Base-by-base conservation (phyloP, 37 sponge, comb jelly and placozoan species). In the Aphrocallistes beatrix region DNA sequence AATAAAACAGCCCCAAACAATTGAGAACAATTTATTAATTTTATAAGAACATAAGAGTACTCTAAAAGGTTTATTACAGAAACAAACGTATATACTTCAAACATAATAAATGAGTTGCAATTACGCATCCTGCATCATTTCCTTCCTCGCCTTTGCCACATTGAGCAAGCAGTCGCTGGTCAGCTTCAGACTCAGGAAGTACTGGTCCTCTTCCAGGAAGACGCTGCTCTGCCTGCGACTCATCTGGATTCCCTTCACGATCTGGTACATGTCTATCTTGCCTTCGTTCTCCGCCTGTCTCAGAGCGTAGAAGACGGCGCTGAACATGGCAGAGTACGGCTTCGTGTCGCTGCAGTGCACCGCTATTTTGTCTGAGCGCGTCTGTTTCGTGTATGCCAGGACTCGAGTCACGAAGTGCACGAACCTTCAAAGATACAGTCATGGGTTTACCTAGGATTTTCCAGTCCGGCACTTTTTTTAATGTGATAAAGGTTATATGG, bases 181-280 rank as follows among this genome's bases (percentile, higher is more conserved):
- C 21, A 60, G 34, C 34, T 19, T 30, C 21, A 60, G 10, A 28
- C 75, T 60, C 34, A 60, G 34, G 75, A 60, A 60, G 75, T 60
- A 60, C 34, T 60, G 75, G 3, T 60, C 17, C n/a, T 60, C 75
- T 28, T 19, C n/a, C 6, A 60, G 28, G 3, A 60, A 13, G 10
- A 19, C 75, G n/a, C 28, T 25, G 34, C 32, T 60, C 25, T 60
- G 75, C n/a, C 75, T 60, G 32, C 75, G 25, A 30, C 75, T 60
- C 3, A 13, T 60, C 34, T 60, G 75, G 25, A 60, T 60, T 28
- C 75, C 75, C n/a, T 60, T 60, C 25, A 30, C 75, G 25, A 60
- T 60, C 75, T 60, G 75, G 34, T 60, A 60, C 75, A 60, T 60
- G 75, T 60, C 75, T 32, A 60, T 60, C 75, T 60, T 60, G 32